These are phyloP conservation scores for Riparia riparia DNA, from an alignment of 2,113 vertebrate genomes.

Conservation along the genomic window DNA sequence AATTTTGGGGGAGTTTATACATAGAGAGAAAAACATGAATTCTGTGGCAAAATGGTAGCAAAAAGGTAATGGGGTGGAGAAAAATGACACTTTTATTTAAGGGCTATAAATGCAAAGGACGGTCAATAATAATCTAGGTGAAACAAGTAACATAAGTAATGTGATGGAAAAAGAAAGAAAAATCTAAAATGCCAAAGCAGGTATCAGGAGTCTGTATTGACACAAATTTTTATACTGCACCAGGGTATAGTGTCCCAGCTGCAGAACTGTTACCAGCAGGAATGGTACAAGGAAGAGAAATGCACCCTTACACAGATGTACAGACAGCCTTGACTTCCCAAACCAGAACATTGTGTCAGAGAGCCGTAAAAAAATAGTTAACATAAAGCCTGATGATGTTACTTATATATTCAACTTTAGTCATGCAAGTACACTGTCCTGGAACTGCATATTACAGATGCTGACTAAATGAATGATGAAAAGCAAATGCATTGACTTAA, in stretches of 20 bases:
- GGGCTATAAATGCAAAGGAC: background rate
- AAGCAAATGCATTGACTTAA: background rate
- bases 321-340: background rate
- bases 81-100: background rate
- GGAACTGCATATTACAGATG: background rate
- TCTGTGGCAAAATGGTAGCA: background rate
- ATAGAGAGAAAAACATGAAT: background rate
- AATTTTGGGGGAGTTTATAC: background rate
- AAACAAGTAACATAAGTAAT: background rate
- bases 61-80: background rate
- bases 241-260: background rate
- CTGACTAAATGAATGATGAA: background rate
- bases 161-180: background rate
- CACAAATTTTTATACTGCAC: background rate
- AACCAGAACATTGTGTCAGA: background rate
- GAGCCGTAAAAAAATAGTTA: background rate
- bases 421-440: background rate
- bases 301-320: fast-evolving
- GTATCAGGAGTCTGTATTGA: background rate
- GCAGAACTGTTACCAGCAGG: background rate
- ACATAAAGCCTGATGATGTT: background rate
- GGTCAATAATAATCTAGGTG: background rate
- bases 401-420: background rate
- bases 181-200: background rate
- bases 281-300: background rate